phyloP scores from a whole-genome alignment of 1,140 invertebrate species.

The Chlorops oryzae region DNA sequence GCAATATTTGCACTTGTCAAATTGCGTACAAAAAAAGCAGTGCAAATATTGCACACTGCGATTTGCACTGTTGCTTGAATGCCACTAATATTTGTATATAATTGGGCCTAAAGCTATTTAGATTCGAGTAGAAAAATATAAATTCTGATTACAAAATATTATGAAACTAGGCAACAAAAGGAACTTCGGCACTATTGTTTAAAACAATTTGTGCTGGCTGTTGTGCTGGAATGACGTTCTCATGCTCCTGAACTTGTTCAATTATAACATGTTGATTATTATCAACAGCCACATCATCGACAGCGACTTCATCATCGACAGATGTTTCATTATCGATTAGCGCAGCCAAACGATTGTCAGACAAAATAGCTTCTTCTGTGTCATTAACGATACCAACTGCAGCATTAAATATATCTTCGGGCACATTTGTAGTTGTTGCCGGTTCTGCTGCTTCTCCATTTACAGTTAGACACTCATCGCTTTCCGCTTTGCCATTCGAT shows the following conservation, averaged over 20 bases:
- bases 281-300: slow-evolving; percentile 14
- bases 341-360: slow-evolving; percentile 31
- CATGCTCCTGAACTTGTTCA: background rate
- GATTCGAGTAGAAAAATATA: too few relatives aligned
- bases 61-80: too few relatives aligned
- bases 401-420: background rate
- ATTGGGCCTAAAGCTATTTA: too few relatives aligned
- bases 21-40: too few relatives aligned
- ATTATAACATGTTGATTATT: slow-evolving; percentile 16
- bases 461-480: slow-evolving; percentile 2
- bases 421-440: background rate
- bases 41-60: too few relatives aligned
- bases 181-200: slow-evolving; percentile 16
- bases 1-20: too few relatives aligned
- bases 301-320: slow-evolving; percentile 33
- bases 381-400: slow-evolving; percentile 17
- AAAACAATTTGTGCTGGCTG: slow-evolving; percentile 5
- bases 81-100: too few relatives aligned
- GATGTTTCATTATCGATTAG: slow-evolving; percentile 40
- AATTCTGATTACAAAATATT: too few relatives aligned
- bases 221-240: background rate
- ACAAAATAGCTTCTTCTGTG: background rate
- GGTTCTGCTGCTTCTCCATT: slow-evolving; percentile 10
- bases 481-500: too few relatives aligned
- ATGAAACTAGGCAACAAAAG: slow-evolving; percentile 39